These are phyloP conservation scores for Sphecodes monilicornis DNA, from an alignment of 2,888 invertebrate species.

Conservation along the genomic window DNA sequence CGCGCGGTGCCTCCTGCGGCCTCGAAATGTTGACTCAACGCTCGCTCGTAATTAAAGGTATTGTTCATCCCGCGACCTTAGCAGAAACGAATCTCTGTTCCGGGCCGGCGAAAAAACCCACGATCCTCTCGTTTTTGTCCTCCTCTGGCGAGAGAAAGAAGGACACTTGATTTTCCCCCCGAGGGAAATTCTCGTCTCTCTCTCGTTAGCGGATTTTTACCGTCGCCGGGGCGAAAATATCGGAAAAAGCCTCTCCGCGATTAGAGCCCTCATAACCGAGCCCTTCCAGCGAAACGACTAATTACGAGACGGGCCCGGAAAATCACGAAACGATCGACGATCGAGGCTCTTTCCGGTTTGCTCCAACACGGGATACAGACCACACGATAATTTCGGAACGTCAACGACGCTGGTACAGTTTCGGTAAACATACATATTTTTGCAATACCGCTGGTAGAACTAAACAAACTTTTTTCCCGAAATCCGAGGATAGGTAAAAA, in stretches of 20 bases:
- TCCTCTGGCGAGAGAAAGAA: neutral
- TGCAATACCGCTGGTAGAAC: slow-evolving; percentile 20
- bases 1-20: slow-evolving; percentile 19
- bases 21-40: slow-evolving; percentile 56
- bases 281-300: slow-evolving; percentile 25
- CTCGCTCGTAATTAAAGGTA: slow-evolving; percentile 51
- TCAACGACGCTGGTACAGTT: neutral
- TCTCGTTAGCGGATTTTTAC: slow-evolving; percentile 28
- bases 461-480: neutral
- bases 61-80: slow-evolving; percentile 47
- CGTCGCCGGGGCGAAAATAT: slow-evolving; percentile 19
- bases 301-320: neutral
- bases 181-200: neutral
- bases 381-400: neutral
- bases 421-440: neutral
- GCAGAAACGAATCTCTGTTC: slow-evolving; percentile 34
- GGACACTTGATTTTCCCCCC: slow-evolving; percentile 9
- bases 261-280: slow-evolving; percentile 1
- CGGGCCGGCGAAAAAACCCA: neutral
- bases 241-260: slow-evolving; percentile 35
- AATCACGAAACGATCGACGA: slow-evolving; percentile 6
- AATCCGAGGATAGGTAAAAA: too few species aligned
- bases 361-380: neutral
- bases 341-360: neutral
- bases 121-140: slow-evolving; percentile 9